Evolutionary conservation across 1,140 invertebrate genomes (phyloP), one percentile per base, ranked within the genome.

Genomic region (Pemphigus obesinymphae): DNA sequence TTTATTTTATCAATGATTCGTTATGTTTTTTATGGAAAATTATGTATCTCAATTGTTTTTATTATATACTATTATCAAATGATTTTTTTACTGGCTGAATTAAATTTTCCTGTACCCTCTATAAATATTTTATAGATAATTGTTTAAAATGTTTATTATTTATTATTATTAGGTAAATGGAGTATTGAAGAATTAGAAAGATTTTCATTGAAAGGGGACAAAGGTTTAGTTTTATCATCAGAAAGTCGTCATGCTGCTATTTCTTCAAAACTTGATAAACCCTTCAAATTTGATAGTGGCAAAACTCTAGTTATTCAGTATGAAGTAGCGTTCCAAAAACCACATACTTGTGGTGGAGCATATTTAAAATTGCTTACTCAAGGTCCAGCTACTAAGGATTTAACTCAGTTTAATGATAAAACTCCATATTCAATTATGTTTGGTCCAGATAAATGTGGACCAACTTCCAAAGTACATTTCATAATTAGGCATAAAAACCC

Each of bases 391-490:
- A 90, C 91, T 55, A 87, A 91, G 26, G 92, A 97, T 87, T 89
- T 98, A 34, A 92, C 90, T 81, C 89, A 92, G 83, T 97, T 99
- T 87, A 91, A 96, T 87, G 97, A 99, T 88, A 97, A 98, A 88
- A 97, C 97, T 13, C 94, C 96, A 0, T 99, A 98, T 87, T 95
- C 95, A 3, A 96, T 99, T 85, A 99, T 99, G 98, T 99, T 99
- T 89, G 98, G 97, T 2, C 98, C 98, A 13, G 98, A 99, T 89
- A 99, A 99, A 88, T 99, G 98, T 89, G 97, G 97, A 82, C 95
- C 93, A 85, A 95, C 97, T 87, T 91, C 94, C 85, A 98, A 99
- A 88, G 91, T 93, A 86, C 98, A 99, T 88, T 99, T 99, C 87
- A 99, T 99, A 87, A 97, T 99, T 88, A 91, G 94, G 68, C 96